Conservation (phyloP, 2,888 invertebrate genomes). For the Lomographa bimaculata region DNA sequence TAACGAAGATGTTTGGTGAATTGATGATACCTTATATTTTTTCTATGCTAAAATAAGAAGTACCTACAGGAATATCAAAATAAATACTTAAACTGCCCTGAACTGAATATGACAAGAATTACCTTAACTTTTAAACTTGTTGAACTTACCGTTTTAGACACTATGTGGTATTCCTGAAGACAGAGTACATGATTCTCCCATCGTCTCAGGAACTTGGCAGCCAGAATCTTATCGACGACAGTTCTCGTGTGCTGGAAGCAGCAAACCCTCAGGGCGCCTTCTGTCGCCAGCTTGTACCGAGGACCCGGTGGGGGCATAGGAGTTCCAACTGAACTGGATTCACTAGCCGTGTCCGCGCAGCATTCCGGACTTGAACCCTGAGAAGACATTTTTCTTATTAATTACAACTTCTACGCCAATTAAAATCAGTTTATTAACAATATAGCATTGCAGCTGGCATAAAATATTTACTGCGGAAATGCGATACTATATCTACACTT, state of each 20-base stretch:
- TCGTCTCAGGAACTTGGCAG: slow-evolving; percentile 89
- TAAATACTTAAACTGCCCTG: too few relatives aligned
- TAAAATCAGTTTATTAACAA: too few relatives aligned
- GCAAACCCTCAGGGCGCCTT: slow-evolving; percentile 89
- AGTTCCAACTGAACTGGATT: slow-evolving; percentile 55
- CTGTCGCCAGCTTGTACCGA: slow-evolving; percentile 87
- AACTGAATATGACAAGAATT: too few relatives aligned
- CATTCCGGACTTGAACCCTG: slow-evolving; percentile 83
- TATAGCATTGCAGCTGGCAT: slow-evolving; percentile 3
- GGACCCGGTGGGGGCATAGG: slow-evolving; percentile 81
- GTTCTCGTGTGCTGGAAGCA: slow-evolving; percentile 90
- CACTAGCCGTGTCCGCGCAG: slow-evolving; percentile 70
- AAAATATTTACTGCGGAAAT: slow-evolving; percentile 9
- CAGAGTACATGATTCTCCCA: slow-evolving; percentile 91
- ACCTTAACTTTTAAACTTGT: too few relatives aligned
- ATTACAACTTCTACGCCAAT: too few relatives aligned
- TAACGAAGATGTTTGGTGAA: too few relatives aligned
- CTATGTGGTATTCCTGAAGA: slow-evolving; percentile 86
- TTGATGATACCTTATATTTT: too few relatives aligned
- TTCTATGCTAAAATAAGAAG: too few relatives aligned
- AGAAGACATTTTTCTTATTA: slow-evolving; percentile 21
- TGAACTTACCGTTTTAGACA: slow-evolving; percentile 89
- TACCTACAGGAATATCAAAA: neutral
- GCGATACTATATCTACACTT: slow-evolving; percentile 2
- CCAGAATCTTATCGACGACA: slow-evolving; percentile 90